phyloP scores from a whole-genome alignment of 2,797 vertebrate species.

The Enteromius radiatus region DNA sequence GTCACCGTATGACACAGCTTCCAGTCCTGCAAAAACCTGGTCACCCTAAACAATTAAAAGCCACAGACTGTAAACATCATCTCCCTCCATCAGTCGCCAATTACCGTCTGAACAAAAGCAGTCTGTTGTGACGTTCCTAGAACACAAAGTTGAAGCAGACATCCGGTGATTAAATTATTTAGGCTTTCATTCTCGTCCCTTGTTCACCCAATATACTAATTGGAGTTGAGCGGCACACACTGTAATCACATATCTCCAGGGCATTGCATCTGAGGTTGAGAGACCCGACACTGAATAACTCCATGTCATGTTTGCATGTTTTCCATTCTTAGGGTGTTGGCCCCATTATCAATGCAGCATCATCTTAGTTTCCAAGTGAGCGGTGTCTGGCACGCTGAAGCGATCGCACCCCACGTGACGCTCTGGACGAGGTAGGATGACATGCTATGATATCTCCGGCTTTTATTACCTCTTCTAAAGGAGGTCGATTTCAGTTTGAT shows the following conservation, averaged over 20 bases:
- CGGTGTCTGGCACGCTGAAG: conserved; percentile 29
- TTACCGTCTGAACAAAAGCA: conserved; percentile 39
- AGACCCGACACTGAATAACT: conserved; percentile 55
- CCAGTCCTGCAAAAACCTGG: not conserved
- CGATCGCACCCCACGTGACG: conserved; percentile 47
- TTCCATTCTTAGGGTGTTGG: conserved; percentile 59
- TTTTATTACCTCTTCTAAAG: conserved; percentile 59
- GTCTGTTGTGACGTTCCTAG: conserved; percentile 30
- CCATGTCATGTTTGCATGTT: conserved; percentile 66
- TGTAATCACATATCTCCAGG: conserved; percentile 64
- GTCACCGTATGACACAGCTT: not conserved
- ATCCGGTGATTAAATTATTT: conserved; percentile 57
- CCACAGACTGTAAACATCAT: conserved; percentile 29
- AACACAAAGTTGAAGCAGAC: conserved; percentile 34
- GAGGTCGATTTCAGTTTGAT: conserved; percentile 52
- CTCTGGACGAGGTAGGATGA: conserved; percentile 51
- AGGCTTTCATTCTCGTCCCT: conserved; percentile 47
- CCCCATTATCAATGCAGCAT: conserved; percentile 58
- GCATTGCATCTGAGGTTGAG: conserved; percentile 44
- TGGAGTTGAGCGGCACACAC: conserved; percentile 47
- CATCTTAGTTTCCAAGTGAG: conserved; percentile 58
- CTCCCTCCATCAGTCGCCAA: not conserved
- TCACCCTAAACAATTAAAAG: not conserved
- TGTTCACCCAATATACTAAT: conserved; percentile 52
- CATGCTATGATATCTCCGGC: conserved; percentile 53